Percentiles rank a stretch among this genome's conserved stretches.
These are phyloP conservation scores for Nematolebias whitei DNA, from an alignment of 2,113 vertebrate genomes.

Conservation along the genomic window DNA sequence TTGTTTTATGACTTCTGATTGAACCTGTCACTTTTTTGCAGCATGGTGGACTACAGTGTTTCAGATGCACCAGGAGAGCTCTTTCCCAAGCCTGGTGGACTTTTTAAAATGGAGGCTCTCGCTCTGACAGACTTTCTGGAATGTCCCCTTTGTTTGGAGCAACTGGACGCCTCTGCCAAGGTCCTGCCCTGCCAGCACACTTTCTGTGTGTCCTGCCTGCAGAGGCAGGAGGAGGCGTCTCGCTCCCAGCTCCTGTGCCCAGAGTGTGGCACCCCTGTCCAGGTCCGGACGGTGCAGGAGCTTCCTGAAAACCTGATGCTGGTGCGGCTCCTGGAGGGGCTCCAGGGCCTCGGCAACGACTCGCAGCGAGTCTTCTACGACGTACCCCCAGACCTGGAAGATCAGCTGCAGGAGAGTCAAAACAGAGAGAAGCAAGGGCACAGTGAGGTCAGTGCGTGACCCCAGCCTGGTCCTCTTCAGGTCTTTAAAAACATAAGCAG, in stretches of 20 bases:
- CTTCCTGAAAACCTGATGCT: slow-evolving; percentile 89
- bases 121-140: slow-evolving; percentile 86
- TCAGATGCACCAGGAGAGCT: slow-evolving; percentile 24
- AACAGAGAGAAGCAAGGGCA: slow-evolving; percentile 72
- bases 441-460: slow-evolving; percentile 63
- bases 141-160: slow-evolving; percentile 89
- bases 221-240: slow-evolving; percentile 80
- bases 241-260: slow-evolving; percentile 88
- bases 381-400: slow-evolving; percentile 65
- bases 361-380: slow-evolving; percentile 71
- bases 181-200: slow-evolving; percentile 97
- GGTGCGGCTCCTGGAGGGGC: slow-evolving; percentile 85
- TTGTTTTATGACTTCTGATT: neutral
- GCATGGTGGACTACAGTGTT: slow-evolving; percentile 59
- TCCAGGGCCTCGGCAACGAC: slow-evolving; percentile 68
- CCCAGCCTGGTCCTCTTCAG: neutral
- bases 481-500: neutral
- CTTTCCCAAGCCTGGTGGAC: slow-evolving; percentile 11
- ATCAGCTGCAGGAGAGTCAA: slow-evolving; percentile 73
- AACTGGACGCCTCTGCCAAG: slow-evolving; percentile 87
- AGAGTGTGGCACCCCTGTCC: slow-evolving; percentile 83
- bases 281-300: slow-evolving; percentile 83
- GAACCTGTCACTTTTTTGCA: slow-evolving; percentile 10
- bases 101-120: slow-evolving; percentile 84
- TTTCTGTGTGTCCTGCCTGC: slow-evolving; percentile 90